These are phyloP conservation scores for Calidris pygmaea DNA, from an alignment of 2,113 vertebrate species.

Conservation along the genomic window DNA sequence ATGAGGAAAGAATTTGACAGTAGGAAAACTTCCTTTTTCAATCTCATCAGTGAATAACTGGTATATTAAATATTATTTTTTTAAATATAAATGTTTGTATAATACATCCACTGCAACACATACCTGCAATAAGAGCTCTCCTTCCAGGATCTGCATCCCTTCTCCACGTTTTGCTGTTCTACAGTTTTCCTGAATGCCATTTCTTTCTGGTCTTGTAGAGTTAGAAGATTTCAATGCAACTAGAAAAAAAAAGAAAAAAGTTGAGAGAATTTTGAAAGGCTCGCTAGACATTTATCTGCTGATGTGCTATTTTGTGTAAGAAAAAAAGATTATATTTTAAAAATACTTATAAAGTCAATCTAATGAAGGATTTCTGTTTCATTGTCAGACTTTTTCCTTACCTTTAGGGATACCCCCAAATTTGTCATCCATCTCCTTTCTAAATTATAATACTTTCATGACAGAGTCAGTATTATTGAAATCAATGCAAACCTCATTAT, in stretches of 20 bases:
- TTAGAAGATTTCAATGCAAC: constrained; percentile 77
- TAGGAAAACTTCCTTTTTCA: not conserved
- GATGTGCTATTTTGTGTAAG: not conserved
- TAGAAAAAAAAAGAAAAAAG: not conserved
- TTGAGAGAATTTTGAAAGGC: not conserved
- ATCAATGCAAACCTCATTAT: not conserved
- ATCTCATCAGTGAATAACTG: not conserved
- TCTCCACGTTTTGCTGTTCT: constrained; percentile 50
- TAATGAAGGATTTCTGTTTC: not conserved
- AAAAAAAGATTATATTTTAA: not conserved
- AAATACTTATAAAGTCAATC: not conserved
- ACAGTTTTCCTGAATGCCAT: constrained; percentile 67
- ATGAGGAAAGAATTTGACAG: not conserved
- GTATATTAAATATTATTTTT: not conserved
- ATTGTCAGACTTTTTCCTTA: not conserved
- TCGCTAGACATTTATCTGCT: not conserved
- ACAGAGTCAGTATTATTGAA: not conserved
- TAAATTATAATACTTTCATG: not conserved
- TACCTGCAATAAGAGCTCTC: constrained; percentile 84
- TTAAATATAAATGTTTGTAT: not conserved
- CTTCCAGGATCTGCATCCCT: constrained; percentile 72
- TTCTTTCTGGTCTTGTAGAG: constrained; percentile 59
- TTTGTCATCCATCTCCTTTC: not conserved
- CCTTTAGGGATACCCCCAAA: not conserved
- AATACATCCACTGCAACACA: not conserved